A percentile compares a stretch with the other conserved stretches of the same genome.
These are phyloP conservation scores for Temnopleurus reevesii DNA, from an alignment of 53 echinoderm and acorn worm species.

Conservation along the genomic window DNA sequence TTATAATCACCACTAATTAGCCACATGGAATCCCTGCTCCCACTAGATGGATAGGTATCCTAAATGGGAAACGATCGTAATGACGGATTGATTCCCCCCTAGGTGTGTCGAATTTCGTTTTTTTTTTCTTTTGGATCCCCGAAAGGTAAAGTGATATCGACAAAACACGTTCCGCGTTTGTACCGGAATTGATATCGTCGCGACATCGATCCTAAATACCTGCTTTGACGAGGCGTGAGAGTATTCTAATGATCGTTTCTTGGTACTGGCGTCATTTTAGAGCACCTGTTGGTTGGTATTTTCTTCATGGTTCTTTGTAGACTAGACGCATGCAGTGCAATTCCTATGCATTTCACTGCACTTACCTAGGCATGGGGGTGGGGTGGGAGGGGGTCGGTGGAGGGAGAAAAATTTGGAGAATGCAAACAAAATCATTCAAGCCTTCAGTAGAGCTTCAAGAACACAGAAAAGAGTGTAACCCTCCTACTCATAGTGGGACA, in stretches of 20 bases:
- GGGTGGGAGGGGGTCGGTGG: too few relatives aligned
- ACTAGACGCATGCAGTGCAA: too few relatives aligned
- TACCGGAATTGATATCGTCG: not conserved
- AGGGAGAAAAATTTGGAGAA: too few relatives aligned
- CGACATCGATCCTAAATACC: not conserved
- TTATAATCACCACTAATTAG: slow-evolving; percentile 23
- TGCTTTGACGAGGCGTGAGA: not conserved
- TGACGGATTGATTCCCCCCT: not conserved
- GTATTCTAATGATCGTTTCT: not conserved
- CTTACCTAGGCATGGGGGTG: too few relatives aligned
- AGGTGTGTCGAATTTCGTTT: not conserved
- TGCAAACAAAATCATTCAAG: too few relatives aligned
- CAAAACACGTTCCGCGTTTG: not conserved
- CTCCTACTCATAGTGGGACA: too few relatives aligned
- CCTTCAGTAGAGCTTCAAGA: too few relatives aligned
- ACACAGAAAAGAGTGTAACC: too few relatives aligned
- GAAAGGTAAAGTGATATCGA: not conserved
- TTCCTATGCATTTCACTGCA: too few relatives aligned
- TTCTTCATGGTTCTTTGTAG: not conserved
- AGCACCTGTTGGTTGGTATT: not conserved
- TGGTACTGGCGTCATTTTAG: not conserved
- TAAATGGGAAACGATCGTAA: not conserved
- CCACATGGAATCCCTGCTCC: not conserved
- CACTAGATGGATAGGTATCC: not conserved
- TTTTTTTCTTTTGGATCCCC: slow-evolving; percentile 8